Conservation (phyloP, 2,113 vertebrate species). For the Micromys minutus region DNA sequence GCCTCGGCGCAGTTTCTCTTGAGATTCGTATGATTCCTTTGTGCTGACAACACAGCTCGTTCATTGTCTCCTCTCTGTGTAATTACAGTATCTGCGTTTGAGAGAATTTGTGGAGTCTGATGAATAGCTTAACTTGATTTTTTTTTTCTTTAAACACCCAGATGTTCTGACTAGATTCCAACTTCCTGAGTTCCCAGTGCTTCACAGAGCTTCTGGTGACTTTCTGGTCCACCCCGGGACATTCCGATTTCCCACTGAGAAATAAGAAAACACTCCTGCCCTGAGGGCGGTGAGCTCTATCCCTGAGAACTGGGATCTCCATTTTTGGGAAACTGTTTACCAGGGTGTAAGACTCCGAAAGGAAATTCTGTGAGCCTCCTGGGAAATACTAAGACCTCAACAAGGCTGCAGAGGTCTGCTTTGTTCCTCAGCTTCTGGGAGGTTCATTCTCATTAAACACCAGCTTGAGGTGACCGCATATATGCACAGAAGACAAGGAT, state of each 20-base stretch:
- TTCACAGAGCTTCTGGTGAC: not conserved
- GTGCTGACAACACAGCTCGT: constrained; percentile 13
- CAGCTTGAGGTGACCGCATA: not conserved
- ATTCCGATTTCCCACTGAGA: constrained; percentile 74
- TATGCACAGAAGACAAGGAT: not conserved
- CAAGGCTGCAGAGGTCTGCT: not conserved
- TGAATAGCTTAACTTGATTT: constrained; percentile 50
- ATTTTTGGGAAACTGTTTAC: constrained; percentile 71
- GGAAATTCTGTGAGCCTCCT: constrained; percentile 34
- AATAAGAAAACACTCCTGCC: constrained; percentile 62
- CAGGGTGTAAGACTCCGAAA: not conserved
- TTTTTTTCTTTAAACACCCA: constrained; percentile 56
- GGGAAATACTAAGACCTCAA: constrained; percentile 19
- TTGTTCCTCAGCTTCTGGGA: not conserved
- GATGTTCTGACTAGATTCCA: constrained; percentile 70
- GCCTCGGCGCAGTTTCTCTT: not conserved
- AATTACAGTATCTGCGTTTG: constrained; percentile 42
- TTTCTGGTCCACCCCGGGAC: constrained; percentile 61
- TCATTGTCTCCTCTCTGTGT: not conserved
- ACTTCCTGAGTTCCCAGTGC: constrained; percentile 57
- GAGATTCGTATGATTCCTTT: constrained; percentile 48
- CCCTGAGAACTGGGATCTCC: constrained; percentile 26
- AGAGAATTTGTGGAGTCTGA: constrained; percentile 56
- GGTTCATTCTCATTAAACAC: constrained; percentile 1
- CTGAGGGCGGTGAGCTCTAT: constrained; percentile 5